Percentiles rank a stretch among this genome's conserved stretches.
Evolutionary conservation across 2,113 vertebrate genomes (phyloP).

Genomic region (Addax nasomaculatus): DNA sequence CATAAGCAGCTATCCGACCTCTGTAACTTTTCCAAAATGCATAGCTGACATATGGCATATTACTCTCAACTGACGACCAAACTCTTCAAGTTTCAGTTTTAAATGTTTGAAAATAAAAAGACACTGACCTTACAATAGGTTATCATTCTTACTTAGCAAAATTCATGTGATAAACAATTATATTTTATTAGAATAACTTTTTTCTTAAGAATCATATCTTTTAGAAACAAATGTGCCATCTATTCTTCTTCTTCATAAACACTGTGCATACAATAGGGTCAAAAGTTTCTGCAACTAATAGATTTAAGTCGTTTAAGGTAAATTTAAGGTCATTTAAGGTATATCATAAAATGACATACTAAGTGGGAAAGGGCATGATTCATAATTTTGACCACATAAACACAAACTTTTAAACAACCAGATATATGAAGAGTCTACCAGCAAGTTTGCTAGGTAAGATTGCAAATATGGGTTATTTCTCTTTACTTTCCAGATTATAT

Average conservation of each 20-base stretch:
- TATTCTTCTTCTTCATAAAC: not conserved
- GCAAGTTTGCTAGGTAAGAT: not conserved
- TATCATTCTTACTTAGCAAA: not conserved
- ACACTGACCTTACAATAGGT: not conserved
- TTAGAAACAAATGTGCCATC: not conserved
- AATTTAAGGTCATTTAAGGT: not conserved
- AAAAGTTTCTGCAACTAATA: not conserved
- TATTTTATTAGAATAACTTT: slow-evolving; percentile 5
- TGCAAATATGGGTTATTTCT: not conserved
- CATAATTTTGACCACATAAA: not conserved
- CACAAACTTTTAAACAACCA: not conserved
- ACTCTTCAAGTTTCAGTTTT: slow-evolving; percentile 20
- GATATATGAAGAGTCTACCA: not conserved
- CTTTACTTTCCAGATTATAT: not conserved
- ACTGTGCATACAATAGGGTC: not conserved
- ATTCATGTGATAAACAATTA: not conserved
- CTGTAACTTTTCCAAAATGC: not conserved
- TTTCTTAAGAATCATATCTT: not conserved
- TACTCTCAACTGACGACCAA: not conserved
- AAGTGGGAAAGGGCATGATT: not conserved
- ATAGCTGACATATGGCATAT: not conserved
- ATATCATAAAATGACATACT: not conserved
- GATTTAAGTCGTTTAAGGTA: not conserved
- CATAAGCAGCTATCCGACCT: not conserved
- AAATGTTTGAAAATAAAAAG: slow-evolving; percentile 29